Percentiles rank a stretch among this genome's conserved stretches.
These are phyloP conservation scores for Chrysina gloriosa DNA, from an alignment of 2,888 invertebrate species.

Conservation along the genomic window DNA sequence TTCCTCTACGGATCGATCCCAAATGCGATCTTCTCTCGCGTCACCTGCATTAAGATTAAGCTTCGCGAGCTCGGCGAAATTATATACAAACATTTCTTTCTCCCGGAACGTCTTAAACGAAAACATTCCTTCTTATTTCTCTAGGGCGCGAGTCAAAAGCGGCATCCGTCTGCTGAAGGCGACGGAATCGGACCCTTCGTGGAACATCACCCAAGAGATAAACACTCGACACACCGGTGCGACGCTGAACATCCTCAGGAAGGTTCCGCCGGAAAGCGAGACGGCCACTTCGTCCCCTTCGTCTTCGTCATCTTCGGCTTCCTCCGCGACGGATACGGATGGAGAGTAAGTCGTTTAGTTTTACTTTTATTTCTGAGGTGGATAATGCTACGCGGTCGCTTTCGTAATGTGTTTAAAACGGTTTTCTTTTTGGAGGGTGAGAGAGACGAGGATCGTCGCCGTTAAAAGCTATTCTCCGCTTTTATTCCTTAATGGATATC, in stretches of 20 bases:
- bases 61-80: too few relatives aligned
- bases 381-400: background rate
- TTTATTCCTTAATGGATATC: too few relatives aligned
- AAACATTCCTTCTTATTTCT: constrained; percentile 52
- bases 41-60: too few relatives aligned
- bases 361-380: too few relatives aligned
- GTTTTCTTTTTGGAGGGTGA: too few relatives aligned
- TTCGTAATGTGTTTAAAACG: too few relatives aligned
- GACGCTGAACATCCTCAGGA: constrained; percentile 85
- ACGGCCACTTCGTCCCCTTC: constrained; percentile 1
- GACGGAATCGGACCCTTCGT: constrained; percentile 72
- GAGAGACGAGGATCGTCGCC: too few relatives aligned
- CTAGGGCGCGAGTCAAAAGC: constrained; percentile 88
- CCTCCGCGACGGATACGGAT: background rate
- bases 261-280: constrained; percentile 63
- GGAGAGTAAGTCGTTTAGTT: constrained; percentile 39
- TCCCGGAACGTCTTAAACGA: background rate
- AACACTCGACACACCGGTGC: constrained; percentile 89
- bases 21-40: too few relatives aligned
- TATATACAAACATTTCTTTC: background rate
- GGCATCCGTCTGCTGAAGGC: constrained; percentile 88
- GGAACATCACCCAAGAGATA: constrained; percentile 90
- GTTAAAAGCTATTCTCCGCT: too few relatives aligned
- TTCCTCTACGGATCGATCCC: too few relatives aligned
- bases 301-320: constrained; percentile 10